phyloP scores from a whole-genome alignment of 64 coral and sea anemone species.

The Orbicella faveolata region DNA sequence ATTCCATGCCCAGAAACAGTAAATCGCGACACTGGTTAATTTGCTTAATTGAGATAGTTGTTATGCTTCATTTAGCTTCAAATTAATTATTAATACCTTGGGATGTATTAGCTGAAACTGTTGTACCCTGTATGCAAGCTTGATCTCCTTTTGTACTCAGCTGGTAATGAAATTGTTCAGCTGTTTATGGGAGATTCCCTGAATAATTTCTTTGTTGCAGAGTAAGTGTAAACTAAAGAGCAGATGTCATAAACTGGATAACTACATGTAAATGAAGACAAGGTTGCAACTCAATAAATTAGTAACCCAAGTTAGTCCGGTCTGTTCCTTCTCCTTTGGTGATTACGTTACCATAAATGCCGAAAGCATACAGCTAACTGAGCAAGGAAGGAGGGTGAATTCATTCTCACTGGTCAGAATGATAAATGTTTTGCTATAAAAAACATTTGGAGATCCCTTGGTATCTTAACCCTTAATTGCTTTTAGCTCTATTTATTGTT shows the following conservation, averaged over 20 bases:
- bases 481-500: too few species aligned
- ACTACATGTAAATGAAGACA: background rate
- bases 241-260: background rate
- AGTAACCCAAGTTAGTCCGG: too few species aligned
- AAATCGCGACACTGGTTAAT: background rate
- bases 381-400: background rate
- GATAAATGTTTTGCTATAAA: too few species aligned
- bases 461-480: too few species aligned
- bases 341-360: too few species aligned
- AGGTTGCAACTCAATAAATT: too few species aligned
- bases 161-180: background rate
- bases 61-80: background rate
- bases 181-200: conserved; percentile 18
- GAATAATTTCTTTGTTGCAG: background rate
- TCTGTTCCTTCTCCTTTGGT: too few species aligned
- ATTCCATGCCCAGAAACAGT: background rate
- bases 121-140: background rate
- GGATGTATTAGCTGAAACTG: background rate
- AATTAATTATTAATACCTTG: background rate
- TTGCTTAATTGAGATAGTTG: background rate
- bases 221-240: background rate
- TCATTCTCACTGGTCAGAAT: too few species aligned
- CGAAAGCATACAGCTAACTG: background rate
- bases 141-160: background rate
- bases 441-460: too few species aligned